Conservation (phyloP, 1,140 invertebrate genomes). For the Limonius californicus region DNA sequence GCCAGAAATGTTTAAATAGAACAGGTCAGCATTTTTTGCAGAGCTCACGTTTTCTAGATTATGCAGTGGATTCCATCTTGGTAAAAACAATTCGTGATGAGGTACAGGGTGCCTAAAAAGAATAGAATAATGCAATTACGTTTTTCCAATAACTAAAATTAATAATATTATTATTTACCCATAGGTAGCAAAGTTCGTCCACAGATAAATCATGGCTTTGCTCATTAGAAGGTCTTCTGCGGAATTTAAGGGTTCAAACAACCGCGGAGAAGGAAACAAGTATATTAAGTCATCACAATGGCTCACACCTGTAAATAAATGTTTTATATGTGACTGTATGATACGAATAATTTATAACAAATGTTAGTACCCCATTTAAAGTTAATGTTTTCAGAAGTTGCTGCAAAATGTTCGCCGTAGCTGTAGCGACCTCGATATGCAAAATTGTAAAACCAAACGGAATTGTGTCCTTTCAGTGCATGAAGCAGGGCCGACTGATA, state of each 20-base stretch:
- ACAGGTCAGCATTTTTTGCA: neutral
- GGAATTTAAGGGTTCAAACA: constrained; percentile 23
- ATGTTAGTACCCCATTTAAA: constrained; percentile 27
- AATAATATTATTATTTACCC: constrained; percentile 25
- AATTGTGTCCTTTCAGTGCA: constrained; percentile 20
- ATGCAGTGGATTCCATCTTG: neutral
- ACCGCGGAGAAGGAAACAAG: constrained; percentile 28
- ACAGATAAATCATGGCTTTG: constrained; percentile 29
- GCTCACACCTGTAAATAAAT: constrained; percentile 24
- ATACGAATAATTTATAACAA: constrained; percentile 14
- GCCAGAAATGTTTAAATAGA: neutral
- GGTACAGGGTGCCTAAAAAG: neutral
- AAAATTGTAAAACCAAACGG: constrained; percentile 34
- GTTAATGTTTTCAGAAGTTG: constrained; percentile 22
- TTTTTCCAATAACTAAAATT: neutral
- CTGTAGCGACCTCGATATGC: constrained; percentile 28
- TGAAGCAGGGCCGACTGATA: constrained; percentile 34
- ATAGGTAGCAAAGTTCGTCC: constrained; percentile 34
- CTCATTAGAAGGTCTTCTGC: constrained; percentile 30
- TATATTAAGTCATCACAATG: constrained; percentile 40
- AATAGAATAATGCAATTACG: no score
- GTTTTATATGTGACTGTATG: no score
- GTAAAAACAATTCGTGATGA: neutral
- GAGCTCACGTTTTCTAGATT: neutral
- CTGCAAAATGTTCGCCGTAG: constrained; percentile 28